phyloP scores from a whole-genome alignment of 2,888 invertebrate genomes.

The Parascotia fuliginaria region DNA sequence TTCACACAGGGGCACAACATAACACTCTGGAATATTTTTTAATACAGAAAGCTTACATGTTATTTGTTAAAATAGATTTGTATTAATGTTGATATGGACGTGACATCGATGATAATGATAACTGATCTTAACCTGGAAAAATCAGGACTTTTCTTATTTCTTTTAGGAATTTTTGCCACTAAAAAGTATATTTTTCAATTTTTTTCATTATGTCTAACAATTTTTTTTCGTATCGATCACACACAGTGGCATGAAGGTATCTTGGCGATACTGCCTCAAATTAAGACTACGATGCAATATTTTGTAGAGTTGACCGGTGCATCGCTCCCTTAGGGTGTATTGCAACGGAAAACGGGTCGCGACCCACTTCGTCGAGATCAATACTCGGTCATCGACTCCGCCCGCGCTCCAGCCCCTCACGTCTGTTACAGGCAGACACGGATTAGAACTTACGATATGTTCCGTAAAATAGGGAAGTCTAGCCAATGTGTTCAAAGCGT shows the following conservation, averaged over 20 bases:
- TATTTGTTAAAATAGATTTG: too few relatives aligned
- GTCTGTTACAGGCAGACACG: slow-evolving; percentile 50
- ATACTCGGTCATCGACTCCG: slow-evolving; percentile 84
- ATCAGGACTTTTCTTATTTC: too few relatives aligned
- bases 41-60: too few relatives aligned
- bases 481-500: slow-evolving; percentile 9
- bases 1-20: too few relatives aligned
- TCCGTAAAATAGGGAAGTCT: slow-evolving; percentile 5
- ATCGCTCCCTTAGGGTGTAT: slow-evolving; percentile 60
- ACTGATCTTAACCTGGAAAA: too few relatives aligned
- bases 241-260: not conserved
- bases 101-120: too few relatives aligned
- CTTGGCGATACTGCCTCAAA: slow-evolving; percentile 5
- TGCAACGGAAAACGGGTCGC: slow-evolving; percentile 82
- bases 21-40: too few relatives aligned
- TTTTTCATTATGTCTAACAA: too few relatives aligned
- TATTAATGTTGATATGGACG: too few relatives aligned
- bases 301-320: slow-evolving; percentile 57
- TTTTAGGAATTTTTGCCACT: too few relatives aligned
- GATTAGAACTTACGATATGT: slow-evolving; percentile 25
- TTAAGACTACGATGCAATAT: slow-evolving; percentile 28
- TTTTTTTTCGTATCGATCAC: too few relatives aligned
- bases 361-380: slow-evolving; percentile 82
- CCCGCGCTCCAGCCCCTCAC: slow-evolving; percentile 62
- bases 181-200: too few relatives aligned